phyloP scores from a whole-genome alignment of 2,888 invertebrate genomes.

The Hetaerina titia region DNA sequence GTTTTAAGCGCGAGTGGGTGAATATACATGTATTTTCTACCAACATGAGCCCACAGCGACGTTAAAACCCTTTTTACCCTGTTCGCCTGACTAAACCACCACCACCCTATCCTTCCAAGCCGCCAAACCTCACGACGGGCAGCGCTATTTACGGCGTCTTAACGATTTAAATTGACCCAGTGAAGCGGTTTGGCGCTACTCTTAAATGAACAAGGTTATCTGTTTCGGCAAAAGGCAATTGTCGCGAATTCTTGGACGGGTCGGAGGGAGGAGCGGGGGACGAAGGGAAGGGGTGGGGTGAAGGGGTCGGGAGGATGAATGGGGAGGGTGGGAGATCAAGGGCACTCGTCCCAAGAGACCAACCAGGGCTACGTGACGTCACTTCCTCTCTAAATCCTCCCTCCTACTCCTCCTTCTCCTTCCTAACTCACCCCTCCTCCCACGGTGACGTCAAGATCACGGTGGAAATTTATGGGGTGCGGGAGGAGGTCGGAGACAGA shows the following conservation, averaged over 20 bases:
- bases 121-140: not conserved
- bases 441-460: not conserved
- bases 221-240: conserved; percentile 63
- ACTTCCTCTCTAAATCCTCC: conserved; percentile 6
- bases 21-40: no score
- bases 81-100: not conserved
- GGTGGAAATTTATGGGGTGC: not conserved
- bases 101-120: not conserved
- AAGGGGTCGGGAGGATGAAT: not conserved
- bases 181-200: not conserved
- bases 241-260: conserved; percentile 53
- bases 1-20: no score
- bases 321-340: not conserved
- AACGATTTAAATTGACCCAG: conserved; percentile 15
- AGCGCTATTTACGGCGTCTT: conserved; percentile 4
- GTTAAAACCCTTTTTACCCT: not conserved
- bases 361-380: not conserved
- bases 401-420: not conserved
- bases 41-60: not conserved
- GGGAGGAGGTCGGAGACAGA: no score
- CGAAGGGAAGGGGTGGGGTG: not conserved
- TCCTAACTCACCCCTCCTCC: not conserved
- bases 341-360: not conserved
- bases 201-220: conserved; percentile 9
- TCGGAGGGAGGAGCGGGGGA: not conserved